A percentile compares a stretch with the other conserved stretches of the same genome.
phyloP scores from a whole-genome alignment of 1,140 invertebrate genomes.

The Thalassaphorura encarpata region DNA sequence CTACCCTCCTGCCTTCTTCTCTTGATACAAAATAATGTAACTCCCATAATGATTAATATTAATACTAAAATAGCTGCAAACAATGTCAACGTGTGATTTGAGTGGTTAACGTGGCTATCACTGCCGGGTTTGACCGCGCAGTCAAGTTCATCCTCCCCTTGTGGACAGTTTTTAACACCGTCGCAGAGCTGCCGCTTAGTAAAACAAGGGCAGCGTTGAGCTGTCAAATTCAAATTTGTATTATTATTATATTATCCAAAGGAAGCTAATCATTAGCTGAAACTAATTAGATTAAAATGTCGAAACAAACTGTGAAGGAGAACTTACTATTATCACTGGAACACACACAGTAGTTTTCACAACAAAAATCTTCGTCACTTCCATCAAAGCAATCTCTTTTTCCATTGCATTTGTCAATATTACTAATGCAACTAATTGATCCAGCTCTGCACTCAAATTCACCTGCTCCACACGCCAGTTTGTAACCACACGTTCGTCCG shows the following conservation, averaged over 20 bases:
- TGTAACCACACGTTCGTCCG: slow-evolving; percentile 38
- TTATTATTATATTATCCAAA: too few species aligned
- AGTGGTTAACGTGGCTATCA: too few species aligned
- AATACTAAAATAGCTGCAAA: neutral
- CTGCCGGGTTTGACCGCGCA: neutral
- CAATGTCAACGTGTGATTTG: neutral
- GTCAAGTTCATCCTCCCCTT: neutral
- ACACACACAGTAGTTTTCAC: too few species aligned
- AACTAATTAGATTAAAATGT: too few species aligned
- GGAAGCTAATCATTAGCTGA: too few species aligned
- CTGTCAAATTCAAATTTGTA: too few species aligned
- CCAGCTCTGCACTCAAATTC: slow-evolving; percentile 40
- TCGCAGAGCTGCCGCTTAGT: too few species aligned
- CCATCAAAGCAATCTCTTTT: slow-evolving; percentile 41
- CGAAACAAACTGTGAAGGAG: too few species aligned
- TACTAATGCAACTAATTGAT: slow-evolving; percentile 39
- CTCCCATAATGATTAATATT: neutral
- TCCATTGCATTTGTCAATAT: slow-evolving; percentile 41
- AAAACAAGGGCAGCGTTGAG: too few species aligned
- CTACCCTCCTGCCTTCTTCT: neutral
- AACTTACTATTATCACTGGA: too few species aligned
- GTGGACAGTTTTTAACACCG: neutral
- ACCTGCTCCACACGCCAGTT: slow-evolving; percentile 40
- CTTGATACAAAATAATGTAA: neutral
- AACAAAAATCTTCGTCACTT: slow-evolving; percentile 33